Percentiles rank a stretch among this genome's conserved stretches.
Conservation (phyloP, 2,113 vertebrate genomes). For the Bos indicus region DNA sequence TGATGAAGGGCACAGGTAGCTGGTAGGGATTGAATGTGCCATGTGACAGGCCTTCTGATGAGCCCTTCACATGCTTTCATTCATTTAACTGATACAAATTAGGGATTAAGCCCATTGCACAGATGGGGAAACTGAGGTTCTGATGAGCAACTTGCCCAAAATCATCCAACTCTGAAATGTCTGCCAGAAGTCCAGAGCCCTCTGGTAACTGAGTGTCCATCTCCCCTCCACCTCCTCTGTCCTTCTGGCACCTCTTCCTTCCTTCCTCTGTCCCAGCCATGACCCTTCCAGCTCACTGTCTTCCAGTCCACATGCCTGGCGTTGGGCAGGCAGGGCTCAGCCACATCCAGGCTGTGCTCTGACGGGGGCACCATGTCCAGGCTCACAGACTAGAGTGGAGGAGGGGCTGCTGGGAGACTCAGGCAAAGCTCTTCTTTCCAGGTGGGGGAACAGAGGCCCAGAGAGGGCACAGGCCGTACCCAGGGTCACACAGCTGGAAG, state of each 20-base stretch:
- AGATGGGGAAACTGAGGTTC: background rate
- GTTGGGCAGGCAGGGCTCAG: background rate
- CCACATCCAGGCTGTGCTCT: background rate
- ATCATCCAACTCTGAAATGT: background rate
- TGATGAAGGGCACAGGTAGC: background rate
- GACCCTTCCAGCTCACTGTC: fast-evolving
- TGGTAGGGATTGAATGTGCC: background rate
- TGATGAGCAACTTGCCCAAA: background rate
- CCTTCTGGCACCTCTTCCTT: background rate
- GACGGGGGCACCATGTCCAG: fast-evolving
- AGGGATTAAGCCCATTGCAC: background rate
- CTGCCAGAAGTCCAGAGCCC: background rate
- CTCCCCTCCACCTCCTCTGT: background rate
- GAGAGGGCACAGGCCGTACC: too few relatives aligned
- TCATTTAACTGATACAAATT: background rate
- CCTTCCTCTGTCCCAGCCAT: background rate
- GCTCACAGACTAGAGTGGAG: too few relatives aligned
- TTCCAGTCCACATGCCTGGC: background rate
- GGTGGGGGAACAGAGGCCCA: too few relatives aligned
- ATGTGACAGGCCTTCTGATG: background rate
- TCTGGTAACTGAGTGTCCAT: background rate
- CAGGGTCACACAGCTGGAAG: too few relatives aligned
- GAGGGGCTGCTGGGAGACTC: too few relatives aligned
- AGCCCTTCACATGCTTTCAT: background rate
- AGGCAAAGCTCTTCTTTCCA: too few relatives aligned